Conservation (phyloP, 1,140 invertebrate species). For the Eupristina koningsbergeri region DNA sequence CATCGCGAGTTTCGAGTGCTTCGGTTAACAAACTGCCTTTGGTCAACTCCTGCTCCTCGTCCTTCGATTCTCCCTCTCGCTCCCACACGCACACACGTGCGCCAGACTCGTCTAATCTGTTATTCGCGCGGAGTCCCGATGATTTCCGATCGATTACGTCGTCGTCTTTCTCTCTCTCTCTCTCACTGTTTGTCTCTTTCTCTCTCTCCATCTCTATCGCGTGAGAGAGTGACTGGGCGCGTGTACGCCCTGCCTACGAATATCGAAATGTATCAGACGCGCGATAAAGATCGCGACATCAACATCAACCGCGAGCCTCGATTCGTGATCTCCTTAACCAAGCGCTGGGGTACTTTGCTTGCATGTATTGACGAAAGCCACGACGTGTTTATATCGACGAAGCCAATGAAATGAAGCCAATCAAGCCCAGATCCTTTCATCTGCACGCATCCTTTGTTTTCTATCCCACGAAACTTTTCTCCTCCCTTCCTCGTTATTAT, state of each 20-base stretch:
- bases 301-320: background rate
- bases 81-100: background rate
- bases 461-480: background rate
- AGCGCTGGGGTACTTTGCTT: background rate
- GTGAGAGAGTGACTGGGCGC: slow-evolving; percentile 4
- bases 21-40: slow-evolving; percentile 1
- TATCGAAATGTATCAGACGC: slow-evolving; percentile 20
- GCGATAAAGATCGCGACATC: slow-evolving; percentile 44
- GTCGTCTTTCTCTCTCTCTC: background rate
- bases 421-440: background rate
- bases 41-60: background rate
- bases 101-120: slow-evolving; percentile 34
- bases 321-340: slow-evolving; percentile 37
- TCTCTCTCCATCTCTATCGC: background rate
- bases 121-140: slow-evolving; percentile 23
- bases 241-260: background rate
- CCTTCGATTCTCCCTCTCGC: slow-evolving; percentile 17
- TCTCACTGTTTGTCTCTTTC: background rate
- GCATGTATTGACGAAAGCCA: background rate
- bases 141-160: slow-evolving; percentile 37
- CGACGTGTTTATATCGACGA: background rate
- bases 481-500: background rate
- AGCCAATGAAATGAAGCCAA: too few species aligned
- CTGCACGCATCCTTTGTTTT: background rate
- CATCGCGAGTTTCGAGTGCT: background rate